phyloP scores from a whole-genome alignment of 2,888 invertebrate species.

The Drosophila ezoana region DNA sequence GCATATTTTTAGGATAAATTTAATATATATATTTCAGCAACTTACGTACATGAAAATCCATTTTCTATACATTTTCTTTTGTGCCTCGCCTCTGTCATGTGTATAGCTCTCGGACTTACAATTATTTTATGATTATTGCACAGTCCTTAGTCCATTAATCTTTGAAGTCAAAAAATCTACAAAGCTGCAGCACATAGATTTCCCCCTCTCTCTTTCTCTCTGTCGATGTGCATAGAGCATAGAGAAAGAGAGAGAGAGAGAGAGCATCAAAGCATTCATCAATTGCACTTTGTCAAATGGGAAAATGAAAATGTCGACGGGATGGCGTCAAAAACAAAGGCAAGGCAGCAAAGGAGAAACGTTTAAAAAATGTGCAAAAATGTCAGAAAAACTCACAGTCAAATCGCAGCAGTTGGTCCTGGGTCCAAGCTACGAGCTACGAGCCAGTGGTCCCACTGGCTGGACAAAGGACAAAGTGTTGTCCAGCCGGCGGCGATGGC shows the following conservation, averaged over 20 bases:
- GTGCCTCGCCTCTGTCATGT: background rate
- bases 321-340: constrained; percentile 57
- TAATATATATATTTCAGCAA: background rate
- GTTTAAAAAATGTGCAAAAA: constrained; percentile 72
- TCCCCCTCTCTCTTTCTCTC: too few species aligned
- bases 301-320: constrained; percentile 62
- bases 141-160: constrained; percentile 47
- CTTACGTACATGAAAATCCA: background rate
- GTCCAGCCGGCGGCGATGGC: constrained; percentile 71
- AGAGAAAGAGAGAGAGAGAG: background rate
- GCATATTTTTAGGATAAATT: too few species aligned
- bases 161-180: constrained; percentile 8
- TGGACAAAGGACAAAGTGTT: constrained; percentile 71
- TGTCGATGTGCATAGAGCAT: background rate
- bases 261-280: constrained; percentile 62
- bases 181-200: constrained; percentile 7
- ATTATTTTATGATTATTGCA: constrained; percentile 67
- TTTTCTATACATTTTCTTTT: constrained; percentile 4
- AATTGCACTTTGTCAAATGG: constrained; percentile 72
- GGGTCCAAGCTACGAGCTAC: constrained; percentile 1
- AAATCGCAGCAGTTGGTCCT: constrained; percentile 79
- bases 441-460: constrained; percentile 1
- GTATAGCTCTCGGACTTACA: constrained; percentile 34
- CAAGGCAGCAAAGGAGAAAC: constrained; percentile 31
- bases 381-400: constrained; percentile 81